These are phyloP conservation scores for Thera britannica DNA, from an alignment of 2,888 invertebrate species.

Conservation along the genomic window DNA sequence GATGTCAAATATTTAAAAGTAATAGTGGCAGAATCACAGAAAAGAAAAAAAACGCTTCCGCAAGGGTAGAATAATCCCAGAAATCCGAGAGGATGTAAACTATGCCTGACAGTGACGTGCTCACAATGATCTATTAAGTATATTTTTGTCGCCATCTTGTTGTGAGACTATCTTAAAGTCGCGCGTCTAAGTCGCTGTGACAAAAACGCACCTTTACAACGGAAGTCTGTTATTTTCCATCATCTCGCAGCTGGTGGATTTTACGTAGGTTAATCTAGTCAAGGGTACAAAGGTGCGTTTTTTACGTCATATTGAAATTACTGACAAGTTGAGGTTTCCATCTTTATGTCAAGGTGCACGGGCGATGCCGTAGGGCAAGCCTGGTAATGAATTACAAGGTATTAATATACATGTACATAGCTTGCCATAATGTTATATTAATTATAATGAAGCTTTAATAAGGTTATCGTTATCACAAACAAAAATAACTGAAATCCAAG, in stretches of 20 bases:
- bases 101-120: too few species aligned
- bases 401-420: neutral
- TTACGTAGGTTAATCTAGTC: constrained; percentile 12
- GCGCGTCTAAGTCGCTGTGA: neutral
- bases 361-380: neutral
- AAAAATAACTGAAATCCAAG: too few species aligned
- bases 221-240: constrained; percentile 30
- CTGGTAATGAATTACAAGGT: neutral
- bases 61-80: too few species aligned
- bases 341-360: constrained; percentile 13
- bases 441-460: neutral
- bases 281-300: constrained; percentile 9
- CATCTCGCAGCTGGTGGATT: constrained; percentile 2
- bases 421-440: neutral
- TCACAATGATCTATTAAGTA: too few species aligned
- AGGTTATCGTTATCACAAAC: too few species aligned
- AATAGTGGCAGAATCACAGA: too few species aligned
- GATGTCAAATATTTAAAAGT: too few species aligned
- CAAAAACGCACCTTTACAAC: constrained; percentile 3
- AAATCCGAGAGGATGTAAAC: too few species aligned
- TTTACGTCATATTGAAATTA: constrained; percentile 11
- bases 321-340: neutral
- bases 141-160: neutral
- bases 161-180: neutral
- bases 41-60: too few species aligned